Base-by-base conservation (phyloP, 2,113 vertebrate genomes). In the Hippocampus zosterae region DNA sequence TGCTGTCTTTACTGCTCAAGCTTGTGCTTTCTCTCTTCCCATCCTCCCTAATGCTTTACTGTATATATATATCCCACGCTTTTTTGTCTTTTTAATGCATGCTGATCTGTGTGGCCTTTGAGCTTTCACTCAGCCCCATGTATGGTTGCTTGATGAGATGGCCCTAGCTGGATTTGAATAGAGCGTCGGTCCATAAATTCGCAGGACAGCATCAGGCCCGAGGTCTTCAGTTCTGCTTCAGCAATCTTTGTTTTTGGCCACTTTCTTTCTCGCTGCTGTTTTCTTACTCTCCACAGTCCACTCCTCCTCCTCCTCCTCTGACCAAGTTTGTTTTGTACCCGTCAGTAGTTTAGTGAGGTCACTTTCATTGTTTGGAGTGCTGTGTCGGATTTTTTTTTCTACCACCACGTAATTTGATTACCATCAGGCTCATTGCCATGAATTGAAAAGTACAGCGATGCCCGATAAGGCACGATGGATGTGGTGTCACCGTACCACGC, bases 341-440 rank as follows among this genome's bases (percentile, higher is more conserved):
- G 23, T 74, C 41, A 67, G 69, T 73, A 76, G 33, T 80, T 83
- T 59, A 55, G 41, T 67, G 79, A 77, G 69, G 56, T 60, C 27
- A 61, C 68, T 73, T 48, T 74, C 21, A 82, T 82, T 82, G 78
- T 48, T 62, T 29, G 63, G 8, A 81, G 71, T 74, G 73, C 82
- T 79, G 78, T 80, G 67, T 57, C 76, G 63, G 42, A 57, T 1
- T 50, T 65, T 48, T 75, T 25, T 21, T n/a, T n/a, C n/a, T 19
- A 21, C 23, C 41, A 13, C 2, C 41, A 13, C 18, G 73, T 82
- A 71, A 73, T 77, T 42, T 44, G 67, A 84, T 79, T 85, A 61
- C 18, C 8, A 67, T 77, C 74, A 68, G 55, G 55, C 55, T 46
- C 13, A 42, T n/a, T 78, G 73, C 25, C 57, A 72, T 77, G 71